Base-by-base conservation (phyloP, 2,888 invertebrate species). In the Cryptocephalus primarius region DNA sequence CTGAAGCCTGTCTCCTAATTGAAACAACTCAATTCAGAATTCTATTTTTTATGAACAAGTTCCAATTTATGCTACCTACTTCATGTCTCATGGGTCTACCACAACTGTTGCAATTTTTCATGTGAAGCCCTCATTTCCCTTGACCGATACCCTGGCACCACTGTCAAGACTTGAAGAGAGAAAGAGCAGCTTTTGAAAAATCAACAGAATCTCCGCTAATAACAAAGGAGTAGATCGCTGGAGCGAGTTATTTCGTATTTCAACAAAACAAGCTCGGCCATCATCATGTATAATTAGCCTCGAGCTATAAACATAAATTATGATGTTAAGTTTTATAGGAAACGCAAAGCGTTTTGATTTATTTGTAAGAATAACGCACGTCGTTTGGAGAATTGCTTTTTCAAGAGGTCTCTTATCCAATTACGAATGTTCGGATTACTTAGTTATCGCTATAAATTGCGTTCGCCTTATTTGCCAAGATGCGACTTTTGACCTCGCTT, bases 261-360 rank as follows among this genome's bases (percentile, higher is more conserved):
- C 66, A 68, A 67, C 68, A 66, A 55, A 68, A 68, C 66, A 61
- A 65, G 64, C 64, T 60, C 57, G 58, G 57, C 61, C 60, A 64
- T 64, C 66, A 64, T 68, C 66, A 66, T 62, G 63, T 67, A 66
- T 67, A 67, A 67, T 68, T 68, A 67, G 67, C 67, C 66, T 58
- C 58, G 45, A 65, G 67, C 66, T 52, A 67, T 63, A 64, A 42
- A 63, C 66, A 67, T 67, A 67, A 68, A 68, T 68, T 67, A 68
- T 66, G 67, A 67, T 66, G 66, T 68, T 67, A 67, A 62, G 64
- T 66, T 67, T 66, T 66, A 65, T 66, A 67, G 62, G 65, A 65
- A 66, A 66, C 60, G 36, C 36, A 36, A 12, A 22, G 22, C 22
- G 6, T 6, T 36, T 36, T 36, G 36, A 36, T 36, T 36, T 36